Base-by-base conservation (phyloP, 2,113 vertebrate species). In the Tinamus guttatus region DNA sequence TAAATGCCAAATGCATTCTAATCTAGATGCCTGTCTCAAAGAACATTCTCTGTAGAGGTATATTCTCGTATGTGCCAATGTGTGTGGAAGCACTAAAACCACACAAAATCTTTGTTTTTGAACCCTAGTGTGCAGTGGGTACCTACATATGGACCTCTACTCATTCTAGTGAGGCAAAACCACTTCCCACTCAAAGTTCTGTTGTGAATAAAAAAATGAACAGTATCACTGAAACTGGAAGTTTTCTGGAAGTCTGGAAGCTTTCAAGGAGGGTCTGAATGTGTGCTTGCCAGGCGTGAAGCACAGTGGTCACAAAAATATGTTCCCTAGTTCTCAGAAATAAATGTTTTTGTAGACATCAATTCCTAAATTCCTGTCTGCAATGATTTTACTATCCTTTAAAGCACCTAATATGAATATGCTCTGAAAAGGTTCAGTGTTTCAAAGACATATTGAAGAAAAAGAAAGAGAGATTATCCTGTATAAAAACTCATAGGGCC, bases 281-380 rank as follows among this genome's bases (percentile, higher is more conserved):
- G 45, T 28, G 58, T 64, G 32, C 82, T 92, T 92, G 30, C 56
- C 82, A 95, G 85, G 51, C 94, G 71, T 68, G 81, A 73, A 64
- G 30, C 88, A 92, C 60, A 93, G 85, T 67, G n/a, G 45, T 52
- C 45, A 83, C 77, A 45, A 88, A 38, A 74, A 90, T 83, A 86
- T 86, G 49, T 67, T 47, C 91, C 59, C 58, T 7, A 54, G 10
- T 38, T 14, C 89, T 76, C 76, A 73, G 56, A 77, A 87, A 93
- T 25, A 84, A 92, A 76, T 64, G 5, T 17, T 56, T 90, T 58
- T 64, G 16, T 38, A 70, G 25, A 56, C 19, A 34, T 70, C 40
- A 75, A 56, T 86, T 88, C 34, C 24, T 67, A 65, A 67, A 38
- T 47, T 86, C 30, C 2, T 88, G 85, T 75, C 69, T 88, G 30